These are phyloP conservation scores for Apodemia zela DNA, from an alignment of 2,888 invertebrate genomes.

Conservation along the genomic window DNA sequence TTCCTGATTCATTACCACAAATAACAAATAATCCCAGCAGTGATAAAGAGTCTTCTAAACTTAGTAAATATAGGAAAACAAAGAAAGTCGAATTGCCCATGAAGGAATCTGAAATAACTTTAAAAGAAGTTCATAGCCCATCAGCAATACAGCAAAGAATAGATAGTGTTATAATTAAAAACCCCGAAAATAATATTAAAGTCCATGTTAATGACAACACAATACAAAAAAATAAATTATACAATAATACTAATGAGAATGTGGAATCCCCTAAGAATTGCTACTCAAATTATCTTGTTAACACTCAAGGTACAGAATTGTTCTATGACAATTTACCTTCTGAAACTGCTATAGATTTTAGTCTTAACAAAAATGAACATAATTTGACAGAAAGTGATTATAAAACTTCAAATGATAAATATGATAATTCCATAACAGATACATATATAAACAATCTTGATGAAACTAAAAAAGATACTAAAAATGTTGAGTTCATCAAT, in stretches of 20 bases:
- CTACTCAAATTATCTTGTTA: neutral
- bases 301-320: neutral
- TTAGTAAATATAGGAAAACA: conserved; percentile 64
- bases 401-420: conserved; percentile 3
- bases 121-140: neutral
- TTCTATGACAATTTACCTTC: conserved; percentile 21
- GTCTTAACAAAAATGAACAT: conserved; percentile 46
- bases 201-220: conserved; percentile 34
- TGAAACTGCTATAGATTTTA: conserved; percentile 59
- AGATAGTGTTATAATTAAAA: conserved; percentile 73
- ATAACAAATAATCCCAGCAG: conserved; percentile 36
- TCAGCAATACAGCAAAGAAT: conserved; percentile 42
- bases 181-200: conserved; percentile 59
- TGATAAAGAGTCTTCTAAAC: conserved; percentile 55
- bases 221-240: conserved; percentile 13
- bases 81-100: conserved; percentile 40
- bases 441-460: neutral
- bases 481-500: neutral
- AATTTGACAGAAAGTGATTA: conserved; percentile 11
- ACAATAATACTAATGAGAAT: neutral
- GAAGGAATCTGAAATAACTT: conserved; percentile 22
- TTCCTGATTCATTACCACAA: conserved; percentile 19
- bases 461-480: conserved; percentile 11
- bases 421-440: neutral
- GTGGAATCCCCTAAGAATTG: conserved; percentile 5